A percentile compares a stretch with the other conserved stretches of the same genome.
These are phyloP conservation scores for Lerista edwardsae DNA, from an alignment of 2,797 vertebrate species.

Conservation along the genomic window DNA sequence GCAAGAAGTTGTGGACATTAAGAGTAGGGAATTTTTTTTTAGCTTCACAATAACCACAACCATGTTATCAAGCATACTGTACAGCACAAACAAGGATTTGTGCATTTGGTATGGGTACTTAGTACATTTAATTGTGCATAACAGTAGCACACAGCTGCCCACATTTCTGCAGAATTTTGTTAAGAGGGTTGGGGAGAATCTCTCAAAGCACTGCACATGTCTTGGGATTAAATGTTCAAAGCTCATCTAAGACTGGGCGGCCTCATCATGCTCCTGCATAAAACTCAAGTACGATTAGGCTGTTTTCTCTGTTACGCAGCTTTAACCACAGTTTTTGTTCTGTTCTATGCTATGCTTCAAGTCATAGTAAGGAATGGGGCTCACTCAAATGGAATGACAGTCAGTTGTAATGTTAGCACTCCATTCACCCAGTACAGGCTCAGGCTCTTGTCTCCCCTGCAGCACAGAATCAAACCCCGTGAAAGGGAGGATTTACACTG, in stretches of 20 bases:
- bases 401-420: not conserved
- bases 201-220: not conserved
- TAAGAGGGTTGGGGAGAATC: not conserved
- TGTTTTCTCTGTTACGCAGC: not conserved
- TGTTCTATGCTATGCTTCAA: not conserved
- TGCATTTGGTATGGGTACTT: not conserved
- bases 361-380: not conserved
- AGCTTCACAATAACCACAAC: not conserved
- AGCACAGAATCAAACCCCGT: not conserved
- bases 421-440: not conserved
- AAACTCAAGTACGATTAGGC: not conserved
- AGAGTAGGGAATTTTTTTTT: not conserved
- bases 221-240: not conserved
- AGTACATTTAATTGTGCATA: not conserved
- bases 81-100: not conserved
- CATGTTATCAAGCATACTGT: not conserved
- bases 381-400: not conserved
- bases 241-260: not conserved
- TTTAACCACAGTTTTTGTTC: not conserved
- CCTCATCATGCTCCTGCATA: not conserved
- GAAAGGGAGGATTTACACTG: constrained; percentile 44
- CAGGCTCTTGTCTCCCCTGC: not conserved
- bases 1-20: not conserved
- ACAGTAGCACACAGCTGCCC: not conserved
- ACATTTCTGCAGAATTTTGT: not conserved